Base-by-base conservation (phyloP, 2,797 vertebrate species). In the Enteromius afrohamiltoni region DNA sequence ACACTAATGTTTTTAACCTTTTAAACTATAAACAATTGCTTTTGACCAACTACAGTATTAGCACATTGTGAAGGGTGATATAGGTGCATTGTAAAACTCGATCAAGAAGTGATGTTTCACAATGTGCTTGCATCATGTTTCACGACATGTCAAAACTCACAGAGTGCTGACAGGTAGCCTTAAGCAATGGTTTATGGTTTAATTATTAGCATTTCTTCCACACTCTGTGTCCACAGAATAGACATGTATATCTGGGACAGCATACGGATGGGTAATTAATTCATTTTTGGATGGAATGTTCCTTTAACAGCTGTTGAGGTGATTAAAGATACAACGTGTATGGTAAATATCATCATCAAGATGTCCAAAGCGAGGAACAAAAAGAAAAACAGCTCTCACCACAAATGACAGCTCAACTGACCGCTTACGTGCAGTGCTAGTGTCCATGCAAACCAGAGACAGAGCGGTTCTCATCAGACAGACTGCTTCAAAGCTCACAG, bases 401-500 rank as follows among this genome's bases (percentile, higher is more conserved):
- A 64, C 40, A 31, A 77, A 47, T 64, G 58, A 29, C 40, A 64
- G 21, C 34, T 64, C 55, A 13, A 77, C 58, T 77, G 75, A 47
- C 40, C 5, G 17, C 58, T 62, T 47, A 64, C 60, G 26, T 64
- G 60, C 60, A 7, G 60, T 17, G 26, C 26, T 64, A 3, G 60
- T 64, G 51, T 26, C 42, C 23, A 16, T 45, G 37, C 51, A 31
- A 58, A 80, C 67, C 67, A 45, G 37, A 80, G 37, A 60, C 29
- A 14, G 17, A 70, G 68, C 34, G 23, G 68, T 62, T 73, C 69
- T 81, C 68, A 45, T 49, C 40, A 64, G 53, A 62, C 68, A 81
- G 79, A 73, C 68, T 71, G 26, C 69, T 82, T 73, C 79, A 62
- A 47, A 81, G 40, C 69, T 64, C 79, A 70, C 67, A 49, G 29